Base-by-base conservation (phyloP, 2,797 vertebrate species). In the Cirrhinus molitorella region DNA sequence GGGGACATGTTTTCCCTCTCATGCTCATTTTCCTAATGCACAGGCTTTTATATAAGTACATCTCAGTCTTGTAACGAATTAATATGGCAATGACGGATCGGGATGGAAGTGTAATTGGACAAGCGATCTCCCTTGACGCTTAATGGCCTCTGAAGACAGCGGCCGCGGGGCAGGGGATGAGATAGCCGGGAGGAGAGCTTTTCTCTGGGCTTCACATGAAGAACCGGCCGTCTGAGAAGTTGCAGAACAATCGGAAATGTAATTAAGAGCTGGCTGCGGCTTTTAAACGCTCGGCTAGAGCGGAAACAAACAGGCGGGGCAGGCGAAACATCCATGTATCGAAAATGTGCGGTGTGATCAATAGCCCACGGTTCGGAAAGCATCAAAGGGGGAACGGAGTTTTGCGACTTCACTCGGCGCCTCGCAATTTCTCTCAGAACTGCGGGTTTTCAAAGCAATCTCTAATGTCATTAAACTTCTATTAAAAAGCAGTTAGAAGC, bases 181-280 rank as follows among this genome's bases (percentile, higher is more conserved):
- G 70, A 51, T 37, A 40, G 61, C 19, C 6, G 6, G 4, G 11
- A 53, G 43, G 77, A 59, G 34, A 34, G 66, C 90, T 85, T 87
- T 77, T 51, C 45, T 23, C 83, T 86, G 88, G 92, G 90, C 89
- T 91, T 83, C 87, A 86, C 90, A 93, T 93, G 91, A 92, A 92
- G 89, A 90, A 88, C 85, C 87, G 76, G 88, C 90, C 90, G 85
- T 90, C 89, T 88, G 89, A 92, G 90, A 92, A 86, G 88, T 90
- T 87, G 88, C 89, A 91, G 89, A 92, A 92, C 91, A 92, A 94
- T 94, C 91, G 93, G 90, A 94, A 94, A 94, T 93, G 92, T 94
- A 95, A 95, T 95, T 94, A 94, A 92, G 91, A 90, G 85, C 91
- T 67, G 88, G 92, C 89, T 92, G 93, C 85, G 86, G 92, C 91